Conservation (phyloP, 2,888 invertebrate genomes). For the Gisinianus flammeolus region DNA sequence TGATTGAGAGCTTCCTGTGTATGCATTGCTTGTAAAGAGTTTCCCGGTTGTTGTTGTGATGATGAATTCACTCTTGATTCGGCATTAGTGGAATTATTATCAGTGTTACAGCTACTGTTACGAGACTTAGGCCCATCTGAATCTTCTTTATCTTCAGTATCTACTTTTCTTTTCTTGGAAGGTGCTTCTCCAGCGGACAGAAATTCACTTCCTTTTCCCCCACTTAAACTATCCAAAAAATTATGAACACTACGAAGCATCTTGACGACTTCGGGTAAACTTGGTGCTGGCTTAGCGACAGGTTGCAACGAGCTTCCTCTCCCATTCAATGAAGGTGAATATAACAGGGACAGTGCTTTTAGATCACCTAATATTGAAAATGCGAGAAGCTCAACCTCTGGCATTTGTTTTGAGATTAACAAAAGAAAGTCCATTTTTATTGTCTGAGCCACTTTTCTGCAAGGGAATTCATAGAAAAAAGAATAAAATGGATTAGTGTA, state of each 20-base stretch:
- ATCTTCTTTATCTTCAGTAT: conserved; percentile 29
- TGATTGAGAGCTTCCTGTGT: conserved; percentile 45
- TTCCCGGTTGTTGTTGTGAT: conserved; percentile 20
- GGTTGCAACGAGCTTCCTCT: conserved; percentile 53
- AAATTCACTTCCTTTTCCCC: conserved; percentile 24
- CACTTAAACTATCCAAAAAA: conserved; percentile 45
- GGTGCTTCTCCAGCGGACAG: conserved; percentile 42
- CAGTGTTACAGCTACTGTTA: conserved; percentile 17
- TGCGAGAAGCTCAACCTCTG: conserved; percentile 51
- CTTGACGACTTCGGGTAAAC: conserved; percentile 47
- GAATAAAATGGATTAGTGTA: no score
- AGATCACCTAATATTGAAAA: conserved; percentile 64
- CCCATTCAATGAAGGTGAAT: conserved; percentile 60
- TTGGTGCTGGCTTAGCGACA: conserved; percentile 50
- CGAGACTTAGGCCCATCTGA: conserved; percentile 19
- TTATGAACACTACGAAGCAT: conserved; percentile 48
- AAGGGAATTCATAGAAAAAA: no score
- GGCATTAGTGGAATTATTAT: conserved; percentile 26
- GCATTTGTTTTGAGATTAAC: conserved; percentile 46
- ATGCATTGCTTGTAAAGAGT: conserved; percentile 7
- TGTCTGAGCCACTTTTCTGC: conserved; percentile 46
- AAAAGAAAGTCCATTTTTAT: conserved; percentile 48
- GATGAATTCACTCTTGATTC: conserved; percentile 40
- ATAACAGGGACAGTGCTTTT: conserved; percentile 68
- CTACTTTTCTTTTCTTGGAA: conserved; percentile 49